These are phyloP conservation scores for Opisthograptis luteolata DNA, from an alignment of 2,888 invertebrate species.

Conservation along the genomic window DNA sequence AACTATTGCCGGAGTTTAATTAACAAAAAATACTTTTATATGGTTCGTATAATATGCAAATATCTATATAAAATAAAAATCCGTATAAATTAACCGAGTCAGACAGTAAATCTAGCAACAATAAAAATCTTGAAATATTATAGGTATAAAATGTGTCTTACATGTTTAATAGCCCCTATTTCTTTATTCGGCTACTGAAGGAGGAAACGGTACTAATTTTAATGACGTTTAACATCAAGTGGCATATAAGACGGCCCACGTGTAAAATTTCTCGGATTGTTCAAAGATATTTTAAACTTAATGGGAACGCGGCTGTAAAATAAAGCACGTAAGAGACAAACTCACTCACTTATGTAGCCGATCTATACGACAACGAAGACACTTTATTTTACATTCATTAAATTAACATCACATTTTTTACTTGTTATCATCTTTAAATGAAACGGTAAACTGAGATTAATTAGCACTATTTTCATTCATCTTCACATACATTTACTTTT, in stretches of 20 bases:
- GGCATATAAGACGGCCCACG: slow-evolving; percentile 41
- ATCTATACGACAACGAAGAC: slow-evolving; percentile 5
- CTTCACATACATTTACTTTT: too few species aligned
- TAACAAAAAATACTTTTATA: slow-evolving; percentile 26
- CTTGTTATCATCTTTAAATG: too few species aligned
- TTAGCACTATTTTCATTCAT: too few species aligned
- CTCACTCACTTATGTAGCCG: not conserved
- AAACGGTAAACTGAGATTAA: too few species aligned
- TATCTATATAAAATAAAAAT: slow-evolving; percentile 53
- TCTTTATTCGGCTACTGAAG: slow-evolving; percentile 72
- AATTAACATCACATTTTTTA: too few species aligned
- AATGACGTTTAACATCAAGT: slow-evolving; percentile 56
- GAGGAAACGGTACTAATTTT: slow-evolving; percentile 51
- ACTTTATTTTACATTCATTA: too few species aligned
- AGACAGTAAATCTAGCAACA: slow-evolving; percentile 65
- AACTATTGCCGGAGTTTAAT: slow-evolving; percentile 22
- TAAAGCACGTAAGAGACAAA: slow-evolving; percentile 15
- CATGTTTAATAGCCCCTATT: slow-evolving; percentile 65
- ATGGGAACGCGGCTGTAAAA: slow-evolving; percentile 26
- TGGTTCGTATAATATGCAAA: slow-evolving; percentile 62
- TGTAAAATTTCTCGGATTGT: slow-evolving; percentile 32
- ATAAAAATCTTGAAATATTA: slow-evolving; percentile 68
- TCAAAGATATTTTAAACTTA: slow-evolving; percentile 28
- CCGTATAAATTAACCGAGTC: slow-evolving; percentile 54
- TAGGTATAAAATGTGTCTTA: slow-evolving; percentile 67